A percentile compares a stretch with the other conserved stretches of the same genome.
These are phyloP conservation scores for Sebastes taczanowskii DNA, from an alignment of 2,797 vertebrate species.

Conservation along the genomic window DNA sequence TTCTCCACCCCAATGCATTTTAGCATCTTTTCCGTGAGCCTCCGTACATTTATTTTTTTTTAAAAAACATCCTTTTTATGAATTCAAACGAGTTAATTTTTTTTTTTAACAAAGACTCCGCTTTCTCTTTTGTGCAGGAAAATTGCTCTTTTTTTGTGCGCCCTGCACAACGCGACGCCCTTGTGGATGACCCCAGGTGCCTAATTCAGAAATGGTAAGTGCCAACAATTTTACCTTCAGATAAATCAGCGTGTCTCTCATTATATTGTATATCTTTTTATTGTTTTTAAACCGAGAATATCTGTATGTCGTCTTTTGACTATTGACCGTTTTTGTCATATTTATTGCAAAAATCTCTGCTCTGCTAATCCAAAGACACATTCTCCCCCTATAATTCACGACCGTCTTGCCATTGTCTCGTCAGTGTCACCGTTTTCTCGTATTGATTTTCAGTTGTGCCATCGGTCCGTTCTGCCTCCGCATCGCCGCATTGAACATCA, in stretches of 20 bases:
- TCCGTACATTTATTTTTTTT: neutral
- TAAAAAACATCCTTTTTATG: conserved; percentile 1
- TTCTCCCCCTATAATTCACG: neutral
- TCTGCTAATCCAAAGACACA: neutral
- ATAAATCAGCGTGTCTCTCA: neutral
- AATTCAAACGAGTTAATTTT: conserved; percentile 41
- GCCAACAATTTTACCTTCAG: conserved; percentile 53
- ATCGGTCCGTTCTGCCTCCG: conserved; percentile 18
- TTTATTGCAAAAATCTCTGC: neutral
- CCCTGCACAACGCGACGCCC: conserved; percentile 43
- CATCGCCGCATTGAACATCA: conserved; percentile 1
- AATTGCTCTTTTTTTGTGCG: conserved; percentile 41
- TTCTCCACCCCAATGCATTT: neutral
- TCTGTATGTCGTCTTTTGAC: neutral
- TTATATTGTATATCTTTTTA: neutral
- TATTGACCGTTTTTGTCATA: neutral
- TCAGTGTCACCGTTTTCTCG: conserved; percentile 39
- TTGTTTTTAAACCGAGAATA: neutral
- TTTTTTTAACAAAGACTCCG: conserved; percentile 33
- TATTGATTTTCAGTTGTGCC: conserved; percentile 51
- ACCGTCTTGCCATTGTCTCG: conserved; percentile 3
- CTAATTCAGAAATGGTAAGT: conserved; percentile 76
- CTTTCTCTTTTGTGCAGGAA: conserved; percentile 45
- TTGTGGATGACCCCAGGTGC: conserved; percentile 69
- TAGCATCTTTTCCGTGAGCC: conserved; percentile 18